Percentiles rank a stretch among this genome's conserved stretches.
Conservation (phyloP, 2,797 vertebrate genomes). For the Neopelma chrysocephalum region DNA sequence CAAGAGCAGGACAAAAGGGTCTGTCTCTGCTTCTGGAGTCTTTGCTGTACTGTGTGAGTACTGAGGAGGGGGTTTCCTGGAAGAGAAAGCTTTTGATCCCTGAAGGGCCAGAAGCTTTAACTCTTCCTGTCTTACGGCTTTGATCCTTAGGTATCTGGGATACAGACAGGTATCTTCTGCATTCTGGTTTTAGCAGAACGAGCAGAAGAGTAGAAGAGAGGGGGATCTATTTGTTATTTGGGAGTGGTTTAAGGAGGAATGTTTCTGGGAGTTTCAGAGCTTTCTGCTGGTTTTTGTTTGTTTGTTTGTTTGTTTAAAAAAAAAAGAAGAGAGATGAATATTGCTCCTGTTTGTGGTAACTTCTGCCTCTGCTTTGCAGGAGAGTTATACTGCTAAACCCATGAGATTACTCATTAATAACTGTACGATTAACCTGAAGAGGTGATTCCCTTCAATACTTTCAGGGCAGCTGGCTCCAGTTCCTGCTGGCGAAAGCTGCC, state of each 20-base stretch:
- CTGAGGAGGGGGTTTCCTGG: fast-evolving
- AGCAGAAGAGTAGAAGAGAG: neutral
- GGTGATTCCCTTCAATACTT: fast-evolving
- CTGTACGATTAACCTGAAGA: neutral
- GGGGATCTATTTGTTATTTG: neutral
- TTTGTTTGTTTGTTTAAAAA: neutral
- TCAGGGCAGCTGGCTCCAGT: neutral
- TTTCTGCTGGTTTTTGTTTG: neutral
- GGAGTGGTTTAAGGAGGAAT: neutral
- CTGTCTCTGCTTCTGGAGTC: fast-evolving
- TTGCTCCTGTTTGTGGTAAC: neutral
- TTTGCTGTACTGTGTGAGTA: fast-evolving
- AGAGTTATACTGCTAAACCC: neutral
- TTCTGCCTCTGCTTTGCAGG: neutral
- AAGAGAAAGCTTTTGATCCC: fast-evolving
- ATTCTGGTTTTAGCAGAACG: neutral
- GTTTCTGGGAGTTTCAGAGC: neutral
- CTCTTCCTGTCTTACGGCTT: neutral
- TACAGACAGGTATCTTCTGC: fast-evolving
- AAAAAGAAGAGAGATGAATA: fast-evolving
- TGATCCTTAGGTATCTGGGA: fast-evolving
- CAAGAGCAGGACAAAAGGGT: fast-evolving
- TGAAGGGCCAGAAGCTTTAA: neutral
- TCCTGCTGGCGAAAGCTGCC: neutral
- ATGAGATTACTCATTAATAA: fast-evolving